Evolutionary conservation across 2,113 vertebrate genomes (phyloP).

Genomic region (Pachypanchax playfairii): DNA sequence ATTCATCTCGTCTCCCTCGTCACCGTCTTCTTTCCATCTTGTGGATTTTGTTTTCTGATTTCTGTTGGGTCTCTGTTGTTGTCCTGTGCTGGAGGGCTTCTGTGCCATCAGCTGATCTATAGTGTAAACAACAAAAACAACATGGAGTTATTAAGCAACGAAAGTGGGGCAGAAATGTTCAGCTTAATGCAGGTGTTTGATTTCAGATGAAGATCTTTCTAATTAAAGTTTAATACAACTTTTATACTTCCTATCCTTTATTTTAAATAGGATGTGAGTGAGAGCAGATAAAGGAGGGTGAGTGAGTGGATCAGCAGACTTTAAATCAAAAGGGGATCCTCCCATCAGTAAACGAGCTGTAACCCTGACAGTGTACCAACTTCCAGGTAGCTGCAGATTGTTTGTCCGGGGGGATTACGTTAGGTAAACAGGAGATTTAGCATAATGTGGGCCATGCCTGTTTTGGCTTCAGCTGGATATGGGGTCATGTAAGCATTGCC

Average conservation of each 20-base stretch:
- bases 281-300: too few species aligned
- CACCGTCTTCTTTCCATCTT: too few species aligned
- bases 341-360: slow-evolving; percentile 4
- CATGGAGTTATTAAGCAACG: neutral
- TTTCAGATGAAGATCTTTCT: too few species aligned
- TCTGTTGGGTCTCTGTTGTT: neutral
- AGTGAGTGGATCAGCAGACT: too few species aligned
- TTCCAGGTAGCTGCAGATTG: slow-evolving; percentile 39
- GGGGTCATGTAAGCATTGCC: slow-evolving; percentile 70
- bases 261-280: too few species aligned
- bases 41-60: neutral
- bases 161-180: neutral
- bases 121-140: neutral
- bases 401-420: slow-evolving; percentile 62
- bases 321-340: neutral
- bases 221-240: too few species aligned
- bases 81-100: neutral
- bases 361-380: slow-evolving; percentile 4
- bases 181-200: too few species aligned
- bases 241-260: too few species aligned
- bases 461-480: slow-evolving; percentile 60
- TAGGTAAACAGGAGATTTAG: slow-evolving; percentile 70
- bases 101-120: neutral
- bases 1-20: neutral
- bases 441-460: slow-evolving; percentile 69